These are phyloP conservation scores for Charanyca ferruginea DNA, from an alignment of 2,888 invertebrate species.

Conservation along the genomic window DNA sequence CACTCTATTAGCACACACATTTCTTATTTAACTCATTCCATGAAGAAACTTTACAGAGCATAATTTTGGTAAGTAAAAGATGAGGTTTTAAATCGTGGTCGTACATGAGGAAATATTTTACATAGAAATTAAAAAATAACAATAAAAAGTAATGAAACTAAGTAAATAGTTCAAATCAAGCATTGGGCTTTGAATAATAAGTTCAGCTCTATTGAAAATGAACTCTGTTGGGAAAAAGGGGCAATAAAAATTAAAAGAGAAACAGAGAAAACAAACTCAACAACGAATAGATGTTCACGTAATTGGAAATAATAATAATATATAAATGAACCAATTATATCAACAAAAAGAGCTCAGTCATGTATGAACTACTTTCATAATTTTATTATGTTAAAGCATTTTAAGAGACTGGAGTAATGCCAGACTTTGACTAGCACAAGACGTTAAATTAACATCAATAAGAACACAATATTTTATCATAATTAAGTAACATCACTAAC, in stretches of 20 bases:
- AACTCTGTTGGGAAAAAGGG: not conserved
- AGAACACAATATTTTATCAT: conserved; percentile 24
- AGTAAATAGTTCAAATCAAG: not conserved
- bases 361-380: conserved; percentile 39
- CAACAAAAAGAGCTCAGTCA: conserved; percentile 49
- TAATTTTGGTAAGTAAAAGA: conserved; percentile 39
- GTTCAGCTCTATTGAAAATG: not conserved
- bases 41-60: conserved; percentile 51
- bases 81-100: conserved; percentile 48
- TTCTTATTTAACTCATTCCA: conserved; percentile 60
- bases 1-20: conserved; percentile 80
- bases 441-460: conserved; percentile 41
- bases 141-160: not conserved
- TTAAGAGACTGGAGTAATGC: conserved; percentile 40
- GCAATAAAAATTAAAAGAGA: not conserved
- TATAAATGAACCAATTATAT: conserved; percentile 31
- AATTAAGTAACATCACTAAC: conserved; percentile 58
- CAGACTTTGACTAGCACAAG: conserved; percentile 57
- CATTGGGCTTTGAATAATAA: not conserved
- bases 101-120: not conserved
- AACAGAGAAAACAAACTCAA: not conserved
- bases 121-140: not conserved
- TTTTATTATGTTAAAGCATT: conserved; percentile 45
- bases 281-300: conserved; percentile 9
- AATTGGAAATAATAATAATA: too few relatives aligned